Conservation (phyloP, 1,140 invertebrate genomes). For the Carcinoscorpius rotundicauda region DNA sequence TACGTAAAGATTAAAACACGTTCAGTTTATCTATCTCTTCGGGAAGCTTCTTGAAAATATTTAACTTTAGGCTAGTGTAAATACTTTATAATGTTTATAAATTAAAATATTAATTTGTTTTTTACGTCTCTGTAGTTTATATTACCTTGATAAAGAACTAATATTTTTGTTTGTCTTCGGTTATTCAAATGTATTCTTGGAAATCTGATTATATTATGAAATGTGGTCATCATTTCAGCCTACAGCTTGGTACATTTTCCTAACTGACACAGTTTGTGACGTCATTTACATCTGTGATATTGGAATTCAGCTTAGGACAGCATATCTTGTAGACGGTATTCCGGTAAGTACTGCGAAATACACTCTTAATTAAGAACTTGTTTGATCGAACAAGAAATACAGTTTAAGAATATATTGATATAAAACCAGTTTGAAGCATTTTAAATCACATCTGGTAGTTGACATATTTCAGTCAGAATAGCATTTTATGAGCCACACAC, state of each 20-base stretch:
- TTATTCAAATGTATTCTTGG: constrained; percentile 3
- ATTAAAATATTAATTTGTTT: neutral
- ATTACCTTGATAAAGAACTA: neutral
- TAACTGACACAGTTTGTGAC: constrained; percentile 9
- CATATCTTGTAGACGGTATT: constrained; percentile 17
- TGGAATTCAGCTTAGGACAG: constrained; percentile 12
- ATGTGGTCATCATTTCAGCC: too few relatives aligned
- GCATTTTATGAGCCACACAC: too few relatives aligned
- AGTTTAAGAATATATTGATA: too few relatives aligned
- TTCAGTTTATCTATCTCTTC: too few relatives aligned
- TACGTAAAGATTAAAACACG: constrained; percentile 2
- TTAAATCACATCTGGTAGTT: too few relatives aligned
- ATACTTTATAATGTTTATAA: neutral
- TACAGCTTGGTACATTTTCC: too few relatives aligned
- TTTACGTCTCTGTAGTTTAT: neutral
- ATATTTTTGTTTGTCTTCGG: neutral
- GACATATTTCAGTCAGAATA: too few relatives aligned
- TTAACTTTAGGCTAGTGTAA: too few relatives aligned
- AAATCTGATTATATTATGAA: neutral
- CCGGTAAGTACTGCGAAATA: constrained; percentile 13
- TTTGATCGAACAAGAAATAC: too few relatives aligned
- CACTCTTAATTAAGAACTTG: neutral
- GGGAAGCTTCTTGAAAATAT: too few relatives aligned
- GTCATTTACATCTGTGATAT: constrained; percentile 15
- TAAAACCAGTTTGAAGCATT: too few relatives aligned